Conservation (phyloP, 2,113 vertebrate genomes). For the Kryptolebias marmoratus region DNA sequence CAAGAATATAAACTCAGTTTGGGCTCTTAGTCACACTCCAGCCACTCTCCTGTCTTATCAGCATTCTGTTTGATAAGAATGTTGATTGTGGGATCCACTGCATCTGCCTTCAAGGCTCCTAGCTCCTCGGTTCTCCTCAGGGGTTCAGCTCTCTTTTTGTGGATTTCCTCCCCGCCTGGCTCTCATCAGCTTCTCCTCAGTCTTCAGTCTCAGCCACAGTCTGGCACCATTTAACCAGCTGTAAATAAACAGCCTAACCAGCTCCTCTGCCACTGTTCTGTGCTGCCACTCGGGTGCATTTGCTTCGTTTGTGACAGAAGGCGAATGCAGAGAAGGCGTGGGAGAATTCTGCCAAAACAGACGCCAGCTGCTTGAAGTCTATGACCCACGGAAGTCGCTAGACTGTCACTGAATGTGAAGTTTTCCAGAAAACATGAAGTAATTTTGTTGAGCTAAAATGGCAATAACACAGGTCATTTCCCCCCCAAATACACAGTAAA, state of each 20-base stretch:
- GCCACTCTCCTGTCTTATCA: not conserved
- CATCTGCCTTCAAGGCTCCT: not conserved
- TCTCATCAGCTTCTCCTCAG: not conserved
- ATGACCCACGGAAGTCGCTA: not conserved
- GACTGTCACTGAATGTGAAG: not conserved
- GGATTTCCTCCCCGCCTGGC: not conserved
- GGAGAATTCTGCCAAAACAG: not conserved
- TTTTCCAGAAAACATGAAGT: not conserved
- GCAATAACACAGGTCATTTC: not conserved
- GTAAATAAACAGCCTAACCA: not conserved
- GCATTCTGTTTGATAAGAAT: not conserved
- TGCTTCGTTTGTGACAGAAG: not conserved
- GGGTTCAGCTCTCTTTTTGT: not conserved
- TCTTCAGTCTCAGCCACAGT: not conserved
- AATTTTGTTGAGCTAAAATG: not conserved
- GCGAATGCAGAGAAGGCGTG: not conserved
- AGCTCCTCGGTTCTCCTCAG: not conserved
- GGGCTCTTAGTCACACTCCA: not conserved
- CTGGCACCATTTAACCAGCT: not conserved
- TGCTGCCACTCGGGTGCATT: not conserved
- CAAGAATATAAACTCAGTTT: not conserved
- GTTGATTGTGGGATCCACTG: not conserved
- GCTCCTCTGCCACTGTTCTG: not conserved
- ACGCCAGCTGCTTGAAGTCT: constrained; percentile 1
- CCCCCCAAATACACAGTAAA: too few species aligned